Evolutionary conservation across 2,113 vertebrate genomes (phyloP).

Genomic region (Ramphastos sulfuratus): DNA sequence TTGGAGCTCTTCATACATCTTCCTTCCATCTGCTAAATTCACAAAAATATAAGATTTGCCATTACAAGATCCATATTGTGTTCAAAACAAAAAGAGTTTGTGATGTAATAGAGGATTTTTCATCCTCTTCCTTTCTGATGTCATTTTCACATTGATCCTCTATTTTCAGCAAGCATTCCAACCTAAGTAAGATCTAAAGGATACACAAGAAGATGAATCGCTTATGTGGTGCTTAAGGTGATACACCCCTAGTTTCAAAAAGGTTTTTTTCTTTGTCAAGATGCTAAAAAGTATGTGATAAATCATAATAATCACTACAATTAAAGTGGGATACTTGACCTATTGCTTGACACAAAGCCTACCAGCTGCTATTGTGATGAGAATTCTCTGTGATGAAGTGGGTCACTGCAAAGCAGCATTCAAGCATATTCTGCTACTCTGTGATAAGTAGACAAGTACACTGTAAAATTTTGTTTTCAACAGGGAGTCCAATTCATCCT

Average conservation of each 20-base stretch:
- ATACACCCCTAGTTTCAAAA: background rate
- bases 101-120: background rate
- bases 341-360: conserved; percentile 23
- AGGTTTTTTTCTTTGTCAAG: conserved; percentile 19
- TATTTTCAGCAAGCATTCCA: background rate
- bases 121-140: background rate
- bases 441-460: background rate
- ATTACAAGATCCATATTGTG: background rate
- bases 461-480: background rate
- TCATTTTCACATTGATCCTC: background rate
- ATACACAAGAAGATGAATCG: conserved; percentile 22
- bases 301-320: conserved; percentile 17
- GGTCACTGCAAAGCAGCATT: background rate
- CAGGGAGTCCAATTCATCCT: background rate
- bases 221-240: background rate
- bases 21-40: conserved; percentile 34
- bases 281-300: conserved; percentile 40
- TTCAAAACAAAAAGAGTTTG: conserved; percentile 13
- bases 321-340: conserved; percentile 27
- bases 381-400: background rate
- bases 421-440: background rate
- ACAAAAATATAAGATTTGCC: conserved; percentile 43
- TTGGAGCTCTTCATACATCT: conserved; percentile 10
- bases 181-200: background rate
- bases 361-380: background rate